Conservation (phyloP, 2,797 vertebrate species). For the Megaceryle alcyon region DNA sequence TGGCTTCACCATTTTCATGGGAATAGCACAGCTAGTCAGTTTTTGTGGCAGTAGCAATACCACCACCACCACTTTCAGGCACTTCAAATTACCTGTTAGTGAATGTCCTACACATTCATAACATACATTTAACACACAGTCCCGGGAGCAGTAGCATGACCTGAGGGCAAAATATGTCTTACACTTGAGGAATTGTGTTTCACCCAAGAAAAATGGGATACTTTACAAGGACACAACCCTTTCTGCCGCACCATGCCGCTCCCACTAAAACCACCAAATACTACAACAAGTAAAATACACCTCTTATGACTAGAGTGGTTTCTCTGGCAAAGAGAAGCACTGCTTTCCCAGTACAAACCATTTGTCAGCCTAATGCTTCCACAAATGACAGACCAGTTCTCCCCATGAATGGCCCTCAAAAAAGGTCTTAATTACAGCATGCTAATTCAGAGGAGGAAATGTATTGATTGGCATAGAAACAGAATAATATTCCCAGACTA, state of each 20-base stretch:
- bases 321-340: neutral
- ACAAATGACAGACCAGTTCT: neutral
- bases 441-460: neutral
- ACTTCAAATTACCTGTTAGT: neutral
- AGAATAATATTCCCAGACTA: conserved; percentile 14
- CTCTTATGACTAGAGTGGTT: neutral
- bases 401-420: neutral
- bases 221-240: neutral
- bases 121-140: neutral
- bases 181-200: neutral
- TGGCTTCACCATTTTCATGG: neutral
- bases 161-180: neutral
- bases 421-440: neutral
- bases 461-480: neutral
- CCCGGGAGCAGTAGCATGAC: neutral
- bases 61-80: neutral
- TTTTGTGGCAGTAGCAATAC: neutral
- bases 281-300: neutral
- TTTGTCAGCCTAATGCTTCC: neutral
- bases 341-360: neutral
- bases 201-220: neutral
- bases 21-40: neutral
- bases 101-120: neutral
- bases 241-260: neutral
- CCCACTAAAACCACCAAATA: neutral